These are phyloP conservation scores for Centropus bengalensis DNA, from an alignment of 2,113 vertebrate genomes.

Conservation along the genomic window DNA sequence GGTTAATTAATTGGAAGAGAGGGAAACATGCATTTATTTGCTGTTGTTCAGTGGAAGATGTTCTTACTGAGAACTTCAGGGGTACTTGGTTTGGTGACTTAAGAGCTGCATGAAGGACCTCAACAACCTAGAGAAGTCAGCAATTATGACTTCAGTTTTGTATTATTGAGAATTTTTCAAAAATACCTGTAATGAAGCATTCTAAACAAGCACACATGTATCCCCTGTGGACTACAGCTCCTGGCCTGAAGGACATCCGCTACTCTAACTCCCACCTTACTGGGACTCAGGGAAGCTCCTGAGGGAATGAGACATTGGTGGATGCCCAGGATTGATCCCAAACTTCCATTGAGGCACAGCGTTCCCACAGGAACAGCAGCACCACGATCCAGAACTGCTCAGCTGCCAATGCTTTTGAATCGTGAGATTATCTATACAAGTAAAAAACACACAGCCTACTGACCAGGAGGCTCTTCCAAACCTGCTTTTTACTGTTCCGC, in stretches of 20 bases:
- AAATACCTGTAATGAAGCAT: accelerated
- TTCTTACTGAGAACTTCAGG: neutral
- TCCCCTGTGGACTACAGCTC: accelerated
- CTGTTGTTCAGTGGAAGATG: neutral
- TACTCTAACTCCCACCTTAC: neutral
- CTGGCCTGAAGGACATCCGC: neutral
- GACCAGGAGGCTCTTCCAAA: neutral
- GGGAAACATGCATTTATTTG: neutral
- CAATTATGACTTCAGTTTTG: neutral
- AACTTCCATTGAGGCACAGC: neutral
- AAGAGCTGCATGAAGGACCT: neutral
- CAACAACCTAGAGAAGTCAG: neutral
- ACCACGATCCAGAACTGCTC: neutral
- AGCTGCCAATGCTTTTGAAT: neutral
- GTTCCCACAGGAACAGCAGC: neutral
- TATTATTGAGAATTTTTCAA: neutral
- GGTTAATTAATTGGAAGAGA: neutral
- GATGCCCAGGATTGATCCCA: neutral
- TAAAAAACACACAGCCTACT: neutral
- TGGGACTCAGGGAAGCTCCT: neutral
- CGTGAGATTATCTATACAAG: accelerated
- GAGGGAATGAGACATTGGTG: accelerated
- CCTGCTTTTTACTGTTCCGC: neutral
- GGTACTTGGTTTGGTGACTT: neutral
- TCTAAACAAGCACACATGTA: neutral